Evolutionary conservation across 2,888 invertebrate genomes (phyloP), one percentile per base, ranked within the genome.

Genomic region (Lasius platythorax): DNA sequence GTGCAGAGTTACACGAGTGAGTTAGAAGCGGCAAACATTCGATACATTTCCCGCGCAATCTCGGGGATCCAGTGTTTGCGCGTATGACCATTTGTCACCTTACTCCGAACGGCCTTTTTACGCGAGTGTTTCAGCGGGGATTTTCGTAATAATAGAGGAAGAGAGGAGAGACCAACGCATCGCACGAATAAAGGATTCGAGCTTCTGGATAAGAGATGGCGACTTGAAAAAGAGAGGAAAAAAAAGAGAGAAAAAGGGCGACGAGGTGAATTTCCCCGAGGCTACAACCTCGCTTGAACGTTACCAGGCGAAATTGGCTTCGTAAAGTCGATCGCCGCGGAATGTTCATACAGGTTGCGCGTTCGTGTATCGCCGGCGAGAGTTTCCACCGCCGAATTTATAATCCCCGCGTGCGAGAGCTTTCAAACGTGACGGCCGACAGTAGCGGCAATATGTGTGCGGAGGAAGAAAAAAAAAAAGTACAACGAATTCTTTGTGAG

Each of bases 241-340:
- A 68, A 78, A 6, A 50, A 40, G 23, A 15, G 15, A n/a, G 53
- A 28, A 58, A 66, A 78, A 81, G 68, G 28, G 30, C 40, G 28
- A 53, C 70, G 67, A n/a, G 82, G 70, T 76, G 78, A 83, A 83
- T 78, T 83, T 68, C 50, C 75, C 78, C 58, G 82, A 83, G 64
- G 82, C 76, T 64, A 66, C 64, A 78, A 67, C 58, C 50, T n/a
- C 66, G 58, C 67, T 74, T 61, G 58, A 82, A 61, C 61, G 72
- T 79, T 67, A 58, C 67, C 82, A 28, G 58, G 46, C 50, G 46
- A 83, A 83, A 83, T 83, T 83, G 79, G 74, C 82, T 83, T 83
- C 64, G 82, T 83, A 78, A 83, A 78, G 78, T 83, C 78, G 79
- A 83, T 83, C 79, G 66, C 78, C 82, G 68, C 56, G 58, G 78